These are phyloP conservation scores for Dendrolimus punctatus DNA, from an alignment of 1,140 invertebrate genomes.

Conservation along the genomic window DNA sequence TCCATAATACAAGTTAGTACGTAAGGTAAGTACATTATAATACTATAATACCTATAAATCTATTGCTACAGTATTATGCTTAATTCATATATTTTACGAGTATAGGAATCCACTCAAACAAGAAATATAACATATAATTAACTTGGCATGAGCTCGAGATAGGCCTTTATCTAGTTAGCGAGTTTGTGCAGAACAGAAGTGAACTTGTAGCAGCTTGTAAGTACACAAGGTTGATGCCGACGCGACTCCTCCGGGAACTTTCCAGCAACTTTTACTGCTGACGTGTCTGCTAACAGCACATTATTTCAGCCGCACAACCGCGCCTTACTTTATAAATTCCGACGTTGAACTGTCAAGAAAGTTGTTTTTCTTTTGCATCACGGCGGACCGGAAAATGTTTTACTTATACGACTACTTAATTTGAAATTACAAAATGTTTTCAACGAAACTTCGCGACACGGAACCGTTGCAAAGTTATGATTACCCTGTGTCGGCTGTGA, in stretches of 20 bases:
- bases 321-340: constrained; percentile 20
- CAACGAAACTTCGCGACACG: too few relatives aligned
- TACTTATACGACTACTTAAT: constrained; percentile 1
- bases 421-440: constrained; percentile 2
- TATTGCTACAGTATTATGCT: too few relatives aligned
- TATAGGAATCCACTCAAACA: not conserved
- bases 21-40: too few relatives aligned
- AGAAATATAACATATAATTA: constrained; percentile 13
- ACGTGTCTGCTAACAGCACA: constrained; percentile 20
- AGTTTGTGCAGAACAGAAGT: constrained; percentile 11
- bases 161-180: constrained; percentile 20
- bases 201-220: constrained; percentile 5
- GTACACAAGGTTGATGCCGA: constrained; percentile 3
- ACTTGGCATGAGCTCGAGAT: constrained; percentile 7
- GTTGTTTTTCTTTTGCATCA: constrained; percentile 13
- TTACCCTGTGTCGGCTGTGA: too few relatives aligned
- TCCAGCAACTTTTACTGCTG: constrained; percentile 24
- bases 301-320: constrained; percentile 17
- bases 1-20: too few relatives aligned
- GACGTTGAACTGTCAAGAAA: constrained; percentile 24
- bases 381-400: constrained; percentile 1
- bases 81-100: too few relatives aligned
- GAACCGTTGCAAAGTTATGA: too few relatives aligned
- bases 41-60: too few relatives aligned
- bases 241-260: constrained; percentile 18